phyloP scores from a whole-genome alignment of 2,797 vertebrate genomes.

The Syngnathus rostellatus region DNA sequence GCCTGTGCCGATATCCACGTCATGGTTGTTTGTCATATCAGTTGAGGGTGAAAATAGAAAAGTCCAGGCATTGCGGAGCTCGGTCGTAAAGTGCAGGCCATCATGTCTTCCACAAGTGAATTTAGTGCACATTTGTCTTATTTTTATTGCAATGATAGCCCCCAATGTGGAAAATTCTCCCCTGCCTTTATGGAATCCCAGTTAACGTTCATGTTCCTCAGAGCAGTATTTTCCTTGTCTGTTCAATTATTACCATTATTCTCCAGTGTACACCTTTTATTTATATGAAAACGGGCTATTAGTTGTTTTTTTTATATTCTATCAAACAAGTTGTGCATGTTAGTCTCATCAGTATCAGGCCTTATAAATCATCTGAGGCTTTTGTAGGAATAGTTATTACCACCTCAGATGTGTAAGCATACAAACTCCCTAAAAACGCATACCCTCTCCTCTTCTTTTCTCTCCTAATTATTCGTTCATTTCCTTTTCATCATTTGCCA shows the following conservation, averaged over 20 bases:
- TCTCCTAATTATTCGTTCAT: conserved; percentile 6
- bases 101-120: neutral
- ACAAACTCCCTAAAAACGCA: neutral
- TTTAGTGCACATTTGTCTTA: neutral
- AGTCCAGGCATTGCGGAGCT: neutral
- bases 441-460: conserved; percentile 4
- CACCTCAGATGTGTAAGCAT: neutral
- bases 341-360: neutral
- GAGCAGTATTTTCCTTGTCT: neutral
- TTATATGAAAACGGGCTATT: too few species aligned
- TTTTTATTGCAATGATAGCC: neutral
- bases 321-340: neutral
- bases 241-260: neutral
- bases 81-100: neutral
- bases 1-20: neutral
- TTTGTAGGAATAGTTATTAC: neutral
- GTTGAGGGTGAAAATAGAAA: neutral
- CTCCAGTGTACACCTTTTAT: neutral
- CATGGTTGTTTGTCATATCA: neutral
- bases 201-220: neutral
- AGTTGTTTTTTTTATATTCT: neutral
- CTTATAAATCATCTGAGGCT: neutral
- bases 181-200: neutral
- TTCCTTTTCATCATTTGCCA: conserved; percentile 30
- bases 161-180: neutral